Evolutionary conservation across 92 coral and sea anemone genomes (phyloP), one percentile per base, ranked within the genome.

Genomic region (Porites cylindrica): DNA sequence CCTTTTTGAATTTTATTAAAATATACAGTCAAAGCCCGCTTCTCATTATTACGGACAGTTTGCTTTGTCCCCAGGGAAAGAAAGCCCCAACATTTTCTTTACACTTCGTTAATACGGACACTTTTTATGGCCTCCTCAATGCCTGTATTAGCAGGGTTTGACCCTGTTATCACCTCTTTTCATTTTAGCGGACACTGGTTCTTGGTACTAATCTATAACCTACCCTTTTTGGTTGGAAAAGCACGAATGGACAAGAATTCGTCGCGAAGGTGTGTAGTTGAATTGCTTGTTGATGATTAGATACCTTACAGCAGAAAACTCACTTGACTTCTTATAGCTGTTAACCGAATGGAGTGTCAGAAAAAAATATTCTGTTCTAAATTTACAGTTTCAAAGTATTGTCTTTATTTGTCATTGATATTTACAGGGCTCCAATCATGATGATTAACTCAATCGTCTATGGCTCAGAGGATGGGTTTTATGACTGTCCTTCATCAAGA

Each of bases 131-230:
- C 32, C 32, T 3, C 32, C 32, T 29, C 32, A 29, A 0, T 29
- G 32, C 32, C 32, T 29, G 3, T 29, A 29, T 29, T 29, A 29
- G 32, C 32, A 16, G n/a, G 17, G n/a, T 16, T 63, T 63, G 20
- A 16, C 20, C 17, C 17, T 63, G 32, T 29, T 29, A 29, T 29
- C 32, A 29, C 32, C 32, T 75, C 63, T 75, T 51, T 52, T 75
- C 65, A 1, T 76, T 76, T 29, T 24, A 76, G 69, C 18, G 80
- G 80, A 13, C 80, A 76, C n/a, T 76, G 80, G 80, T 76, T 76
- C 67, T n/a, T 76, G 9, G 67, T 24, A 12, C n/a, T 76, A 51
- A 76, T 76, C 8, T 76, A 26, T 43, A 60, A 76, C n/a, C 80
- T 76, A 9, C 80, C 80, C 18, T 58, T 19, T 54, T n/a, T 76